Evolutionary conservation across 2,113 vertebrate species (phyloP).

Genomic region (Hoplias malabaricus): DNA sequence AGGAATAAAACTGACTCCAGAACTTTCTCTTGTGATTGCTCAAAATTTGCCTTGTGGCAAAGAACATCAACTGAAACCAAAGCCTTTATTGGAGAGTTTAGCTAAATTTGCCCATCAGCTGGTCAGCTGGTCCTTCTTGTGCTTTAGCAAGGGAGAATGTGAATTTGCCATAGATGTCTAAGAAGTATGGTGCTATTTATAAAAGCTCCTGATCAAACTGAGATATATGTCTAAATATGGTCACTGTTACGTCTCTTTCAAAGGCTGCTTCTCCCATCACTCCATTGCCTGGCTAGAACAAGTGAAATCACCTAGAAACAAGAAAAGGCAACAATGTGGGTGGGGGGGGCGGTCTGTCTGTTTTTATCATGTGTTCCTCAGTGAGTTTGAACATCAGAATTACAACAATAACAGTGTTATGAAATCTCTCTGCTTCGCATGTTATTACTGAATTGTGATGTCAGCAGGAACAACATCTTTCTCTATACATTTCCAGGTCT

Average conservation of each 20-base stretch:
- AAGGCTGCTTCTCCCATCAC: not conserved
- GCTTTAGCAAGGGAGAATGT: not conserved
- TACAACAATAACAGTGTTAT: not conserved
- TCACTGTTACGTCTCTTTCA: not conserved
- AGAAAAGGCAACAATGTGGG: not conserved
- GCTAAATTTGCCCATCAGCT: not conserved
- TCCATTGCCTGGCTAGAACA: not conserved
- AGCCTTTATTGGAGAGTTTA: constrained; percentile 26
- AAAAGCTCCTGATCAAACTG: not conserved
- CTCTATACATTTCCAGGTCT: not conserved
- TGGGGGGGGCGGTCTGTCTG: no score
- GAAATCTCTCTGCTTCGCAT: not conserved
- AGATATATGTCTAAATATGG: not conserved
- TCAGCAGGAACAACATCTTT: not conserved
- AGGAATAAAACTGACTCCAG: constrained; percentile 10
- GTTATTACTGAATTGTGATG: not conserved
- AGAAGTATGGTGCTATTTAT: not conserved
- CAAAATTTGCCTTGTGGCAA: constrained; percentile 29
- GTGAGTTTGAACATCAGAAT: not conserved
- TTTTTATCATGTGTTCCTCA: not conserved
- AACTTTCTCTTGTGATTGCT: constrained; percentile 39
- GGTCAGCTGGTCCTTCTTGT: not conserved
- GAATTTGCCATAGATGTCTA: not conserved
- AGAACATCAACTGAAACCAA: constrained; percentile 19
- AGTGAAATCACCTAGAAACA: not conserved